Conservation (phyloP, 2,888 invertebrate genomes). For the Platynereis dumerilii region DNA sequence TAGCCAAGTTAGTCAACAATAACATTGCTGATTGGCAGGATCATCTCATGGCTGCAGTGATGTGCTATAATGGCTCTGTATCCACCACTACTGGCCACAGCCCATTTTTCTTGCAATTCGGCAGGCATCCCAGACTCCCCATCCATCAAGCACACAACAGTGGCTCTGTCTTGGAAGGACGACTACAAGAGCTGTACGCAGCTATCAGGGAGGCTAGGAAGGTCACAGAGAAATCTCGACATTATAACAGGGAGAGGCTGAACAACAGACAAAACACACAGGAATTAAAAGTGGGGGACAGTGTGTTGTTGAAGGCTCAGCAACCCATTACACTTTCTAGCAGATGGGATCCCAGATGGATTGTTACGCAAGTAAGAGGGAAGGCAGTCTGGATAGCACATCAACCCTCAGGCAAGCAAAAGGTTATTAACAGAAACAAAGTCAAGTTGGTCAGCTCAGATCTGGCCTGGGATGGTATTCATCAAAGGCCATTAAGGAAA, state of each 20-base stretch:
- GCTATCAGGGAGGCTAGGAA: neutral
- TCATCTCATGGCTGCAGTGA: neutral
- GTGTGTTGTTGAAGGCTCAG: neutral
- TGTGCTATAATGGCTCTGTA: neutral
- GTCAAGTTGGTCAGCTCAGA: no score
- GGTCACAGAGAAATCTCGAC: neutral
- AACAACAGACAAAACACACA: neutral
- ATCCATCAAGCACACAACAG: no score
- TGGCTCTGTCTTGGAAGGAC: neutral
- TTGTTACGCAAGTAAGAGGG: no score
- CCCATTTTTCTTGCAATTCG: neutral
- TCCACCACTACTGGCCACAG: neutral
- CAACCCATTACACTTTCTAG: neutral
- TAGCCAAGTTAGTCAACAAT: neutral
- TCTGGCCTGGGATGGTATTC: no score
- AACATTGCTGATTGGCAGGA: neutral
- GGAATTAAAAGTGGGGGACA: neutral
- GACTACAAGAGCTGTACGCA: neutral
- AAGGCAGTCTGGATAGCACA: no score
- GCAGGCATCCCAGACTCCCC: neutral
- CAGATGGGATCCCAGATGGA: conserved; percentile 7
- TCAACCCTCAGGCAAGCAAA: no score
- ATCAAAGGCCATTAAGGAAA: no score
- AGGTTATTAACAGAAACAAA: no score
- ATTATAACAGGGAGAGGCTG: neutral